Evolutionary conservation across 2,888 invertebrate species (phyloP), one percentile per base, ranked within the genome.

Genomic region (Epirrhoe tristata): DNA sequence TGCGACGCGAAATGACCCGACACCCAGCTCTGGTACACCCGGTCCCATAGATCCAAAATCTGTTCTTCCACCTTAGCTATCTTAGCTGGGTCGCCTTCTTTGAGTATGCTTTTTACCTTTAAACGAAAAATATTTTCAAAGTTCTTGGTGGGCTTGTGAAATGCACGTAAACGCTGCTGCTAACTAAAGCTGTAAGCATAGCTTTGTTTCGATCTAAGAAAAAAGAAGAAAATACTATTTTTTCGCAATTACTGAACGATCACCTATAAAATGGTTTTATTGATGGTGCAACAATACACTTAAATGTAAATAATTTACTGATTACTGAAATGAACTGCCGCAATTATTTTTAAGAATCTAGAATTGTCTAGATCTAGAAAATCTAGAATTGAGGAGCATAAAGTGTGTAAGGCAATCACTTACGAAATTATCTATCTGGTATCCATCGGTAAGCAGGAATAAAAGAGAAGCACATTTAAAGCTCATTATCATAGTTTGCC

Each of bases 1-100:
- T 82, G 80, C 6, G 87, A 74, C 0, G 86, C 93, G 75, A 95
- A 89, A 74, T 95, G 95, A 0, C 96, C 95, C 81, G 97, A 96
- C 89, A 98, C 96, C 98, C 98, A 98, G 67, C 97, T 96, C 88
- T 98, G 97, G 89, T 99, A 99, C 53, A 98, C 95, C 67, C 98
- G 94, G 89, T 99, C 99, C 98, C 98, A 99, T 16, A 99, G 94
- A 86, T 98, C 98, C 48, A 99, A 90, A 0, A 98, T 96, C 88
- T 98, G 98, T 70, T 96, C 95, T 83, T 99, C 98, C 48, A 99
- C 94, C 68, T 96, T 96, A 34, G 95, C 95, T 48, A 97, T 96
- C 87, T 98, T 98, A 32, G 95, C 95, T 0, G 96, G 95, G 81
- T 97, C 97, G 0, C 97, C 96, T 78, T 97, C 97, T 83, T 96